Evolutionary conservation across 2,113 vertebrate species (phyloP), one percentile per base, ranked within the genome.

Genomic region (Willisornis vidua): DNA sequence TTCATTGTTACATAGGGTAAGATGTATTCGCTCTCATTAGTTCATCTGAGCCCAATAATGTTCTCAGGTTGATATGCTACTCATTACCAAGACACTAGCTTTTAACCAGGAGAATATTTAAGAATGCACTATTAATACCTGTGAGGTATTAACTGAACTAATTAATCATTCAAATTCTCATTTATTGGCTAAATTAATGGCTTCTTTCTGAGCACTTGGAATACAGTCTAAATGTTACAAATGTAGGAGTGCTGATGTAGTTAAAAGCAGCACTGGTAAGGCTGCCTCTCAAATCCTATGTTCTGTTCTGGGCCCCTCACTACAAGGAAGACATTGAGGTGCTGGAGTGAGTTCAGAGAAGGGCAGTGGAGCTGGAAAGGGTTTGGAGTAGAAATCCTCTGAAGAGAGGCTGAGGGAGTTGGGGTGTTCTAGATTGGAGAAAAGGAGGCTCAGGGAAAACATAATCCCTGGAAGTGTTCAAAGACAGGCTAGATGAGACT

Each of bases 131-230:
- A 58, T 93, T 96, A 97, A 93, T 57, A 88, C 10, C 41, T 88
- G 4, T 13, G 48, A 91, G 33, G 16, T 45, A 87, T 85, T 86
- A 80, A 51, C 65, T 74, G 48, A 94, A 73, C 12, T 46, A 94
- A 92, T 92, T 87, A 84, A 63, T 96, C 24, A 67, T 57, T 92
- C 17, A 76, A 51, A 70, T 43, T 74, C 26, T 85, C n/a, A 79
- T 91, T 93, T 95, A 81, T 90, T 78, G 70, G 14, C 61, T 77
- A 94, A 92, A 93, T 89, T 85, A 93, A 87, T 73, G 28, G 9
- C 17, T 71, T 82, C 18, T 84, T 91, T 62, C 49, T 41, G 63
- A 89, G 59, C 35, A 66, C 20, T 74, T 77, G 52, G 24, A 87
- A 74, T 82, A 65, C 28, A 87, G 58, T 39, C 39, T 43, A 77